Conservation (phyloP, 2,888 invertebrate genomes). For the Microplitis deprimator region DNA sequence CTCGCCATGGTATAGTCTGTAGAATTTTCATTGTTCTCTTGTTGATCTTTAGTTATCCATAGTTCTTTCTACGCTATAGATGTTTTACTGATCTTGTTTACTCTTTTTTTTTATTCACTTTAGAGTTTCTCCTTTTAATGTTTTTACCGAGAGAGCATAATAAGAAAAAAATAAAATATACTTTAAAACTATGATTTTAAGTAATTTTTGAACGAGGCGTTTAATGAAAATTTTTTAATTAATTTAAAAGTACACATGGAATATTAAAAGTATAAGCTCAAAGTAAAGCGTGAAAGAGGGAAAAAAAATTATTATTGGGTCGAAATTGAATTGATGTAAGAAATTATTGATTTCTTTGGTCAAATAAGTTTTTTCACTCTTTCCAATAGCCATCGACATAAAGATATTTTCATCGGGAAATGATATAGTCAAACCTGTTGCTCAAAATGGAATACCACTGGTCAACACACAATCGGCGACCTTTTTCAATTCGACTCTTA, state of each 20-base stretch:
- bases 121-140: neutral
- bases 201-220: too few relatives aligned
- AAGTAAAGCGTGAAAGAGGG: too few relatives aligned
- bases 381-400: neutral
- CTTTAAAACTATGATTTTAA: too few relatives aligned
- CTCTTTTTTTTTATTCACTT: neutral
- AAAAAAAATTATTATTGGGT: too few relatives aligned
- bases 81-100: neutral
- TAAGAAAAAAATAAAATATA: neutral
- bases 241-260: too few relatives aligned
- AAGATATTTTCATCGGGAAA: neutral
- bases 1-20: conserved; percentile 17
- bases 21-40: conserved; percentile 17
- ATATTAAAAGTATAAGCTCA: too few relatives aligned
- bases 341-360: too few relatives aligned
- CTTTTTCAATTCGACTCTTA: neutral
- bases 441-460: neutral
- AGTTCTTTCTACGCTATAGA: neutral
- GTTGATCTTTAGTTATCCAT: conserved; percentile 6
- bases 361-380: neutral
- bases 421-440: conserved; percentile 13
- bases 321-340: too few relatives aligned
- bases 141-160: neutral
- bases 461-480: conserved; percentile 3
- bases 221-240: too few relatives aligned